These are phyloP conservation scores for Strigamia transsilvanica DNA, from an alignment of 2,888 invertebrate genomes.

Conservation along the genomic window DNA sequence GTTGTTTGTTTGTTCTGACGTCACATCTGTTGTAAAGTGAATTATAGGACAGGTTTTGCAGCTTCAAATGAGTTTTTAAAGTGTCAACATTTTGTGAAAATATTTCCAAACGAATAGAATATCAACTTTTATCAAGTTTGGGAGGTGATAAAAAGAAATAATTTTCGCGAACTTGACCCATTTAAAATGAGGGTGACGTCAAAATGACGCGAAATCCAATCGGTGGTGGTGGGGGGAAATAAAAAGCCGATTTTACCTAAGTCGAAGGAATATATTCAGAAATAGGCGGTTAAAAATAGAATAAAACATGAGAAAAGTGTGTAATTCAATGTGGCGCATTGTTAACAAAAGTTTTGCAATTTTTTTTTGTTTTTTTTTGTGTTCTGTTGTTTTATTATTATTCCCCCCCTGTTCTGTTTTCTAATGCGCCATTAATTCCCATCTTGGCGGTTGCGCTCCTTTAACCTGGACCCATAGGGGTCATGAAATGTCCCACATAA, in stretches of 20 bases:
- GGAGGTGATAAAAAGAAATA: not conserved
- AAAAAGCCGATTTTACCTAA: too few relatives aligned
- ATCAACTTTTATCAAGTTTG: not conserved
- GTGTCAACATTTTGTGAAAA: not conserved
- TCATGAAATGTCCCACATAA: conserved; percentile 63
- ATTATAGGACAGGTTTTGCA: not conserved
- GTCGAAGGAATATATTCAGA: too few relatives aligned
- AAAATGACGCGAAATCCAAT: not conserved
- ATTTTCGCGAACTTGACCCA: not conserved
- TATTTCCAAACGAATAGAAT: too few relatives aligned
- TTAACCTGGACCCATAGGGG: not conserved
- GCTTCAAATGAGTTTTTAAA: not conserved
- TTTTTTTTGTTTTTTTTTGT: too few relatives aligned
- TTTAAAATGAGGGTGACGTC: not conserved
- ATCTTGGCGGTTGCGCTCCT: not conserved
- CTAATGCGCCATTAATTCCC: not conserved
- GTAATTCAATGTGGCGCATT: not conserved
- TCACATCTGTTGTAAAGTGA: not conserved
- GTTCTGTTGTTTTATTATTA: not conserved
- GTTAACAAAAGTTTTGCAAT: too few relatives aligned
- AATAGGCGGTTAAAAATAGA: not conserved
- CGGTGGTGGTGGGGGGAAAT: not conserved
- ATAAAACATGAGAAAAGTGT: not conserved
- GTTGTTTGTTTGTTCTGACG: not conserved
- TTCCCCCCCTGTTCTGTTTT: not conserved